phyloP scores from a whole-genome alignment of 2,113 vertebrate genomes.

The Phoenicopterus ruber region DNA sequence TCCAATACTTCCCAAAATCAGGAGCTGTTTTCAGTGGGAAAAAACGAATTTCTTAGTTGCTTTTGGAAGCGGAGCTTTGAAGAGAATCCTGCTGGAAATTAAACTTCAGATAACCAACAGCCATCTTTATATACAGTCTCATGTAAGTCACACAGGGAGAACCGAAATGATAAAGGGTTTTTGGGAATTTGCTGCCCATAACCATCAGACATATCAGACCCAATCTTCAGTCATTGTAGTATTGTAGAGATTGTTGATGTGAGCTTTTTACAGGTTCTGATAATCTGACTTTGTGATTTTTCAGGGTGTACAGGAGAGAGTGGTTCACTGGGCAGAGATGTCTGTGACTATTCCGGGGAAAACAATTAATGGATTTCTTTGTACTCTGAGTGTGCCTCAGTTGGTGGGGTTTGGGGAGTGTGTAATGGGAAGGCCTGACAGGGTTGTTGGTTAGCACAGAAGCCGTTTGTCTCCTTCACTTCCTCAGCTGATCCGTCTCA shows the following conservation, averaged over 20 bases:
- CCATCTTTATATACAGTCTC: neutral
- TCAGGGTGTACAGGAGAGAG: neutral
- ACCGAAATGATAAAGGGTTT: neutral
- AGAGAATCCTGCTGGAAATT: neutral
- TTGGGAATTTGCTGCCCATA: neutral
- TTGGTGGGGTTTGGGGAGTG: neutral
- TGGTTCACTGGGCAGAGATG: neutral
- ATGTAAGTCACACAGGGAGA: neutral
- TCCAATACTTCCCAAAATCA: neutral
- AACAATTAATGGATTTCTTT: neutral
- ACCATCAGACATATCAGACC: neutral
- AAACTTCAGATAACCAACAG: neutral
- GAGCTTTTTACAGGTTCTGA: neutral
- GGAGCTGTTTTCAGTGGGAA: neutral
- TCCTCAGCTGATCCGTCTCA: neutral
- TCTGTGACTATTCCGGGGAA: neutral
- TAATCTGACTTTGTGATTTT: neutral
- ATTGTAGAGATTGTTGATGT: neutral
- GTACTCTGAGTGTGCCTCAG: neutral
- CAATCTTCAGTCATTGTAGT: neutral
- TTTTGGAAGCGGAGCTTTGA: neutral
- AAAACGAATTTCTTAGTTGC: neutral
- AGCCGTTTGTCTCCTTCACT: neutral
- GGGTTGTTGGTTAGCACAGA: neutral
- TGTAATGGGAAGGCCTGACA: neutral